Evolutionary conservation across 1,140 invertebrate genomes (phyloP), one percentile per base, ranked within the genome.

Genomic region (Elymnias hypermnestra): DNA sequence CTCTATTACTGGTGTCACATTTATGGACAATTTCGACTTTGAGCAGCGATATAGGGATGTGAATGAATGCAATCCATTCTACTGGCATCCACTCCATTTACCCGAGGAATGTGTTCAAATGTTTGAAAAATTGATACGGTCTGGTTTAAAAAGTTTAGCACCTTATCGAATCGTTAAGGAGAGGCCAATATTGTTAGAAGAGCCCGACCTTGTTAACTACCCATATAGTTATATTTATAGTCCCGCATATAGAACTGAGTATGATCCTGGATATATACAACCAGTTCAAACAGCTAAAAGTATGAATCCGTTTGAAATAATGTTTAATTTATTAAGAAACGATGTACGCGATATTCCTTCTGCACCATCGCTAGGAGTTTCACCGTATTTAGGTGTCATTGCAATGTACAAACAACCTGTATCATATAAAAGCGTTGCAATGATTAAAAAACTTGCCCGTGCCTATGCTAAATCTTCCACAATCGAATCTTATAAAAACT

Each of bases 31-130:
- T 36, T 81, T 76, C 28, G 72, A 78, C 48, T 76, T 76, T 22
- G 71, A 72, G 47, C 44, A 72, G 29, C 58, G 72, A 6, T 83
- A 76, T 44, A 62, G 63, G 21, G 47, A 76, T 41, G 40, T 69
- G 7, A 57, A 75, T 31, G 71, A 83, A 54, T 83, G 79, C 36
- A 65, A 83, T 28, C 79, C 79, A 7, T 57, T 73, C 17, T 62
- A 74, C 39, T 83, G 71, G 71, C 64, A 81, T 42, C 79, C 79
- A 0, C 48, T 83, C 13, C 79, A 83, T 53, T 52, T 81, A 25
- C 79, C 79, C 0, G 56, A 66, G 12, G 36, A 71, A 40, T 83
- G 79, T 38, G 43, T 48, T 8, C 53, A 72, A 37, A 66, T 70
- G 40, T 83, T 63, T 41, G 66, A 64, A 39, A 53, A 62, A 28